Evolutionary conservation across 2,888 invertebrate genomes (phyloP).

Genomic region (Hemaris fuciformis): DNA sequence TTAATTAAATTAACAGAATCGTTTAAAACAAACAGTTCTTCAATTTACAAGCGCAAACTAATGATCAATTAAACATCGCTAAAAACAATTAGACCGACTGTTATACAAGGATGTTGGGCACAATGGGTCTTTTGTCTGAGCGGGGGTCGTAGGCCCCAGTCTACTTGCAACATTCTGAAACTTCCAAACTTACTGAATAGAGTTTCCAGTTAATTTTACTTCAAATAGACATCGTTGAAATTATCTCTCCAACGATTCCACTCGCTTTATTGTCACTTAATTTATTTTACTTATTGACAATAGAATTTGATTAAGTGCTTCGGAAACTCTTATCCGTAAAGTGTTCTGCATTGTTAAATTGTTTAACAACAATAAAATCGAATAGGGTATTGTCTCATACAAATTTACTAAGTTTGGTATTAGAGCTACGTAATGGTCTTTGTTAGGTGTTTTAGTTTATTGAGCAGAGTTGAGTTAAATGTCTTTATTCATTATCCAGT

Average conservation of each 20-base stretch:
- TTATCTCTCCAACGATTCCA: constrained; percentile 23
- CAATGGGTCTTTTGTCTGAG: constrained; percentile 55
- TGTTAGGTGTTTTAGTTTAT: no score
- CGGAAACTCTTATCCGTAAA: neutral
- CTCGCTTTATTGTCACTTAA: constrained; percentile 9
- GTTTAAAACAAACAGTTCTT: neutral
- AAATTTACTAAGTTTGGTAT: neutral
- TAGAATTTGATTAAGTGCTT: constrained; percentile 2
- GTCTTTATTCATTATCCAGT: no score
- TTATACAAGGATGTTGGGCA: constrained; percentile 30
- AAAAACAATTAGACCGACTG: constrained; percentile 45
- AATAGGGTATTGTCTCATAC: neutral
- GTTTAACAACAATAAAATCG: no score
- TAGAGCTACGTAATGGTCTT: no score
- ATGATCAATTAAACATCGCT: constrained; percentile 39
- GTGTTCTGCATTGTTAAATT: neutral
- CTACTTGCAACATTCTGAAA: constrained; percentile 57
- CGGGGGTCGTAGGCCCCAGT: constrained; percentile 32
- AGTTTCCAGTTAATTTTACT: constrained; percentile 62
- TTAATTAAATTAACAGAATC: neutral
- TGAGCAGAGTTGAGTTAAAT: no score
- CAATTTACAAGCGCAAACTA: constrained; percentile 7
- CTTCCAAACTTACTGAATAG: constrained; percentile 62
- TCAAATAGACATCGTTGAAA: constrained; percentile 50
- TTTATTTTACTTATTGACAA: constrained; percentile 11